Base-by-base conservation (phyloP, 2,113 vertebrate genomes). In the Oncorhynchus nerka region DNA sequence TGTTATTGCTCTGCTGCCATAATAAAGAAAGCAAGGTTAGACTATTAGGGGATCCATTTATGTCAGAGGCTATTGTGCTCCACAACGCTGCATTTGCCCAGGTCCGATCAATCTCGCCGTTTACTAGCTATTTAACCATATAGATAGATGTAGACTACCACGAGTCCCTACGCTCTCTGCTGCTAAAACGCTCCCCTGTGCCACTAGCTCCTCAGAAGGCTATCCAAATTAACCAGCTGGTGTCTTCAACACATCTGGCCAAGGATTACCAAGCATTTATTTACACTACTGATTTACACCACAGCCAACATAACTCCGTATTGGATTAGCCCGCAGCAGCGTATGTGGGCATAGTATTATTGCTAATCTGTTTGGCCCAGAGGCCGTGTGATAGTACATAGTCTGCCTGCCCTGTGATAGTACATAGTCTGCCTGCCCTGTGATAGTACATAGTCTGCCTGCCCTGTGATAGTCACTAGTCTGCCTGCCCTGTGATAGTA, bases 201-300 rank as follows among this genome's bases (percentile, higher is more conserved):
- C 45, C 61, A 68, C 67, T 64, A 68, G 15, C 32, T 20, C 16
- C 6, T 32, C 72, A 34, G 59, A 13, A 55, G 15, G 15, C 15
- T 49, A n/a, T 69, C 67, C 57, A 65, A 79, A 79, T 30, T n/a
- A 45, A 74, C 72, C 59, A 24, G 51, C 66, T 70, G 22, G n/a
- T 24, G 76, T 19, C 51, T 19, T 55, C 69, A 28, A 65, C 76
- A 67, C 30, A 64, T 70, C 65, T 68, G 71, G 51, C 15, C 3
- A 32, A 70, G 71, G 71, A 73, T 68, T 68, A 73, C 64, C 11
- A 32, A 57, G 12, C 45, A 55, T 55, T 67, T 73, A 67, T 67
- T 73, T 67, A 66, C 70, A 57, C 39, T 45, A 11, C 34, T 67
- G 16, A 28, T 73, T 68, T 67, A 59, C 39, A 24, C 59, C 59